Conservation (phyloP, 64 coral and sea anemone genomes). For the Porites australiensis region DNA sequence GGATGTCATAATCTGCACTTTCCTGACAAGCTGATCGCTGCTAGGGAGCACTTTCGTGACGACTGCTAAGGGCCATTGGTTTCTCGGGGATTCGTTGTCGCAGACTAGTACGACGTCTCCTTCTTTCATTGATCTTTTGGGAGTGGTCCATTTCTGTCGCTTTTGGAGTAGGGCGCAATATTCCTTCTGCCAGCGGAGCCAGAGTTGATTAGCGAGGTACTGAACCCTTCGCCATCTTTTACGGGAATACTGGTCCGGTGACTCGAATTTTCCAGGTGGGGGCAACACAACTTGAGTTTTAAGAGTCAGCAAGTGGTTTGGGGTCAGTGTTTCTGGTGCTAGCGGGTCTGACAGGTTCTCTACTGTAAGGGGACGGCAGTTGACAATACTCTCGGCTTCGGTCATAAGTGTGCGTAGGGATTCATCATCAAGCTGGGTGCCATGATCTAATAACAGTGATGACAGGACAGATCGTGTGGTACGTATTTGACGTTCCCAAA, state of each 20-base stretch:
- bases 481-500: slow-evolving; percentile 60
- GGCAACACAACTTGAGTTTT: slow-evolving; percentile 48
- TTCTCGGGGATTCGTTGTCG: slow-evolving; percentile 28
- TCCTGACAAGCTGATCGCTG: slow-evolving; percentile 41
- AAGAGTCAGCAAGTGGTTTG: slow-evolving; percentile 34
- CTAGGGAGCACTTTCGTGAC: slow-evolving; percentile 45
- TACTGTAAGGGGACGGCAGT: slow-evolving; percentile 41
- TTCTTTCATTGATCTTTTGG: neutral
- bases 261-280: slow-evolving; percentile 49
- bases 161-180: slow-evolving; percentile 42
- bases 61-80: slow-evolving; percentile 61
- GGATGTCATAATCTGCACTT: slow-evolving; percentile 43
- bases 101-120: slow-evolving; percentile 49
- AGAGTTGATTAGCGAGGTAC: slow-evolving; percentile 58
- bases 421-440: slow-evolving; percentile 46
- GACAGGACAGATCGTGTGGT: slow-evolving; percentile 48
- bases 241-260: slow-evolving; percentile 26
- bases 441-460: slow-evolving; percentile 34
- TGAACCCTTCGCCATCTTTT: slow-evolving; percentile 65
- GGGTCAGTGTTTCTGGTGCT: slow-evolving; percentile 35
- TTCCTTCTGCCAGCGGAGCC: slow-evolving; percentile 52
- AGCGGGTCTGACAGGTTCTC: slow-evolving; percentile 34
- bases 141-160: slow-evolving; percentile 40
- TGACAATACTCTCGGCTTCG: slow-evolving; percentile 67
- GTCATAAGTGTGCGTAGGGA: slow-evolving; percentile 39